Base-by-base conservation (phyloP, 2,797 vertebrate genomes). In the Lagodon rhomboides region DNA sequence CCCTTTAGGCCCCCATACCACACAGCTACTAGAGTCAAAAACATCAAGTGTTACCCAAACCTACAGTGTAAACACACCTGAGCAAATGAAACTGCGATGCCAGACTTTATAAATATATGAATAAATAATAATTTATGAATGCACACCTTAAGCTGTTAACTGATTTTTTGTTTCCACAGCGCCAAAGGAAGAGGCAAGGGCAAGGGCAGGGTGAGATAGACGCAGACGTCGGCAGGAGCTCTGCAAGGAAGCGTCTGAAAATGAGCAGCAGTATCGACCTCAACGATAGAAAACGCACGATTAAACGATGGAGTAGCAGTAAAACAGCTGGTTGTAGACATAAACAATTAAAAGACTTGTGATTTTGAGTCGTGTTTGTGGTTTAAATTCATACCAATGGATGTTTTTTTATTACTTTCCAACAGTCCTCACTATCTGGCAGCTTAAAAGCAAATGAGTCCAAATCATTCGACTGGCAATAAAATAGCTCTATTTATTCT, bases 111-210 rank as follows among this genome's bases (percentile, higher is more conserved):
- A 17, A 73, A 43, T 30, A 43, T 43, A 38, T 38, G 4, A 4
- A 44, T 44, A 46, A 16, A 16, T 46, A 16, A 16, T 12, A 0
- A 46, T 38, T 44, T 12, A 54, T 47, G 20, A n/a, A 23, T 18
- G 43, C 20, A 56, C 4, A 17, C 43, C 22, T n/a, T 64, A 23
- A 64, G 18, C 12, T 25, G 51, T 25, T 66, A 16, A 64, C 25
- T 59, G 17, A 6, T 73, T 44, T 44, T 85, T 44, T 87, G 27
- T 56, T 46, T 85, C 68, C 70, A 69, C 92, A 95, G 94, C 23
- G 84, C 91, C 89, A 95, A 95, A 90, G 94, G 94, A 88, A 92
- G 94, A 85, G 94, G 94, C 66, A 95, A 95, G 85, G 89, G 76
- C 88, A 95, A 95, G 85, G 88, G 86, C 64, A 89, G 93, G 75